phyloP scores from a whole-genome alignment of 2,888 invertebrate genomes.

The Adelphocoris suturalis region DNA sequence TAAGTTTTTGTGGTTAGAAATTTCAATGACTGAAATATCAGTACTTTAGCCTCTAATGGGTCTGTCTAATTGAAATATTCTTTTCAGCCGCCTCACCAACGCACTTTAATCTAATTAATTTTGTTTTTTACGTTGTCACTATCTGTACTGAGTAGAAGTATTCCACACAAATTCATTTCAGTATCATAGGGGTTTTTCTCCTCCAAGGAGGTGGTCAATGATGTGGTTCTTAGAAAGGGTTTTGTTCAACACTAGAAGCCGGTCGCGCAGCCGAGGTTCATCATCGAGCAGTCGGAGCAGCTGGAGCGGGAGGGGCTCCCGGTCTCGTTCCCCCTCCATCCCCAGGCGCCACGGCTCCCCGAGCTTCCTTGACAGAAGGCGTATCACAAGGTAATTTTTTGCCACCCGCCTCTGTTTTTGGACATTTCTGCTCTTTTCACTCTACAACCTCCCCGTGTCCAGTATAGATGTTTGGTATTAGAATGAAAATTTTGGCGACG shows the following conservation, averaged over 20 bases:
- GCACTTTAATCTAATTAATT: slow-evolving; percentile 15
- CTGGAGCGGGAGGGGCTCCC: slow-evolving; percentile 75
- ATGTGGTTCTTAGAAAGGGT: slow-evolving; percentile 46
- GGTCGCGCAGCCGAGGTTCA: slow-evolving; percentile 77
- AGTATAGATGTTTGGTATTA: not conserved
- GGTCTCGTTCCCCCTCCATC: slow-evolving; percentile 92
- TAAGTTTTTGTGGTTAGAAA: no score
- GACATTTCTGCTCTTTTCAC: not conserved
- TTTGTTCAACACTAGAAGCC: slow-evolving; percentile 72
- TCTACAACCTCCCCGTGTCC: not conserved
- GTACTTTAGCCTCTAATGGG: no score
- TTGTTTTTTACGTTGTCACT: not conserved
- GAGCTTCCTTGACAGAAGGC: slow-evolving; percentile 93
- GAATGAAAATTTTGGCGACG: not conserved
- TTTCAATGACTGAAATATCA: no score
- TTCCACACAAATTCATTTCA: not conserved
- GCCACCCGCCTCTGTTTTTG: not conserved
- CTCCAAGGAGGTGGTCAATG: slow-evolving; percentile 10
- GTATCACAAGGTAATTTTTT: slow-evolving; percentile 92
- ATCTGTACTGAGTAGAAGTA: not conserved
- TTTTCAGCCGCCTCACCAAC: slow-evolving; percentile 10
- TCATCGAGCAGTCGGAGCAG: slow-evolving; percentile 81
- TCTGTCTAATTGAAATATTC: no score
- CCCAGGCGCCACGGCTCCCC: slow-evolving; percentile 95
- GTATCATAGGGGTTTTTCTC: slow-evolving; percentile 26